Base-by-base conservation (phyloP, 2,888 invertebrate genomes). In the Amiota minor region DNA sequence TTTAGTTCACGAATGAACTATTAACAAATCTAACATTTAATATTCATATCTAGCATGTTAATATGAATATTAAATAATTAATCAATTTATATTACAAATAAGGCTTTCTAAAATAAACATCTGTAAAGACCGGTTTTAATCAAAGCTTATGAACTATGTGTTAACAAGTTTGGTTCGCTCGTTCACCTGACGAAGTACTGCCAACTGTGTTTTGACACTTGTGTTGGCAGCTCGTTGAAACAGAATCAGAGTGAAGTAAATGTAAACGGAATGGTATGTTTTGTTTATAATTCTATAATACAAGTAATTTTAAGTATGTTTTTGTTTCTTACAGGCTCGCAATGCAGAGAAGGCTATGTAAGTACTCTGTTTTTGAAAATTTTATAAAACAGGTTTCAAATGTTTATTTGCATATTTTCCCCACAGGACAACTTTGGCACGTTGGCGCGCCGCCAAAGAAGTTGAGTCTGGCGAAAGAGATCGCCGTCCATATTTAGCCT, bases 281-380 rank as follows among this genome's bases (percentile, higher is more conserved):
- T n/a, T 47, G 45, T 59, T 55, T 18, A 45, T 47, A 10, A 50
- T 20, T 23, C 11, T 49, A 9, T 35, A 71, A 59, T 62, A n/a
- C 49, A 23, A 71, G 11, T 65, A 59, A n/a, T n/a, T n/a, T n/a
- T 73, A 20, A 49, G 46, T 18, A 55, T n/a, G 20, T 65, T 55
- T 11, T 49, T 55, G 1, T 73, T 0, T 55, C 18, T 91, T 92
- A 80, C 89, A 95, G 98, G 98, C 98, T n/a, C 92, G 98, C 89
- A 98, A 98, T 93, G 97, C 98, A 80, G 98, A 98, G 89, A 98
- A 98, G 87, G 98, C 98, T 55, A 98, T 98, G 97, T 96, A 92
- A 94, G 96, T 94, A 85, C 75, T 10, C 2, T 8, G 1, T 9
- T 0, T 47, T 1, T 9, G 64, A 10, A 2, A 0, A 6, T 18